Percentiles rank a stretch among this genome's conserved stretches.
Conservation (phyloP, 1,140 invertebrate species). For the Drosophila willistoni region DNA sequence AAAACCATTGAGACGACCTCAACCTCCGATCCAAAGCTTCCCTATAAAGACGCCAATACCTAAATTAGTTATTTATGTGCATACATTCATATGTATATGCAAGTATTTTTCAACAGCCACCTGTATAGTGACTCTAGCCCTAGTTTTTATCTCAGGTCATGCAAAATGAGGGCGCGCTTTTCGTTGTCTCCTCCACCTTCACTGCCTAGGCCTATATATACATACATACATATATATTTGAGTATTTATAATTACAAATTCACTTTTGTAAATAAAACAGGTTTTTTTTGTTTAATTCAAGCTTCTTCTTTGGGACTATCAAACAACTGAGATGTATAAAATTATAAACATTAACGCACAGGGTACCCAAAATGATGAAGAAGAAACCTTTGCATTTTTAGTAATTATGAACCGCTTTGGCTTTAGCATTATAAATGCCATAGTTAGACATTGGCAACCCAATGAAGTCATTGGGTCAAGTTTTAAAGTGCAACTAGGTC, state of each 20-base stretch:
- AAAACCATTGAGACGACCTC: constrained; percentile 59
- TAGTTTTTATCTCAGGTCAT: constrained; percentile 51
- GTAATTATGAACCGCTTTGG: constrained; percentile 68
- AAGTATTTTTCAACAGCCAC: not conserved
- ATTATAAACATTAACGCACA: constrained; percentile 42
- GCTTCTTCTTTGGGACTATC: constrained; percentile 33
- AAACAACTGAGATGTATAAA: constrained; percentile 51
- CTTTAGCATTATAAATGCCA: constrained; percentile 66
- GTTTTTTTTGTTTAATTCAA: constrained; percentile 49
- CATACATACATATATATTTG: not conserved
- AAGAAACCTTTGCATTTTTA: constrained; percentile 52
- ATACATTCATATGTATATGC: not conserved
- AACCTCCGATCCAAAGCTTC: constrained; percentile 33
- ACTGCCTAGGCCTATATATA: constrained; percentile 41
- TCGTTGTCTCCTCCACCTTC: constrained; percentile 7
- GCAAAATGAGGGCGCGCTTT: constrained; percentile 34
- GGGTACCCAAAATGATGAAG: constrained; percentile 39
- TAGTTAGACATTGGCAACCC: constrained; percentile 52
- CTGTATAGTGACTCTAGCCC: constrained; percentile 1
- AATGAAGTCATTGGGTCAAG: constrained; percentile 83
- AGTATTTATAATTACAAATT: constrained; percentile 50
- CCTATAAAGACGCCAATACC: constrained; percentile 18
- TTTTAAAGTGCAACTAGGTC: constrained; percentile 82
- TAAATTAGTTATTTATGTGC: not conserved
- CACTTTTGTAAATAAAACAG: constrained; percentile 59